Base-by-base conservation (phyloP, 2,888 invertebrate genomes). In the Sepioteuthis lessoniana region DNA sequence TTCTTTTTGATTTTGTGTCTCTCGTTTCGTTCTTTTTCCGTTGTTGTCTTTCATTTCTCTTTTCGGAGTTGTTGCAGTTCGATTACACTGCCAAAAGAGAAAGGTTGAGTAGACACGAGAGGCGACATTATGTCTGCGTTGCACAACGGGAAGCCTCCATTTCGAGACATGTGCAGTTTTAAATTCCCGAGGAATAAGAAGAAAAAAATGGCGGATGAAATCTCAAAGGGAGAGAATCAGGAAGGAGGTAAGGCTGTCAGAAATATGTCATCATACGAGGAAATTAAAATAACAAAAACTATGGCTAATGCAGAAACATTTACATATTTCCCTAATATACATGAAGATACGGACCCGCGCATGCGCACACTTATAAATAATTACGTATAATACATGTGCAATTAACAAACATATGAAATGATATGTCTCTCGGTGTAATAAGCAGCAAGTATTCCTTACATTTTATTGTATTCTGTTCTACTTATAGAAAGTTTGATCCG, bases 81-180 rank as follows among this genome's bases (percentile, higher is more conserved):
- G 76, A 76, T n/a, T 76, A n/a, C 13, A 35, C 16, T 16, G 76
- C 60, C 8, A 60, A 8, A 60, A 60, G 31, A 28, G 10, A 60
- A 60, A 60, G 10, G 31, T 60, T 76, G 16, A 13, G 76, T 76
- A n/a, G 76, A 76, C 76, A 76, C 76, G 76, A 35, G 4, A 35
- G n/a, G n/a, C 76, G 76, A 76, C 76, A 76, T 76, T 76, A n/a
- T 35, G 76, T 76, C 76, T 76, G 76, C 76, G 0, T 35, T 16
- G n/a, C 76, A 76, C 76, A 76, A 76, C 76, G 76, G 76, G 76
- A 76, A 76, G 76, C 76, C 76, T n/a, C 76, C 76, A 76, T 76
- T n/a, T 35, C 60, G 60, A 60, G 76, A 76, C 3, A 76, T 35
- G n/a, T 76, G n/a, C 76, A 76, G n/a, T 76, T n/a, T 76, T 76